Conservation (phyloP, 2,888 invertebrate genomes). For the Ophion obscuratus region DNA sequence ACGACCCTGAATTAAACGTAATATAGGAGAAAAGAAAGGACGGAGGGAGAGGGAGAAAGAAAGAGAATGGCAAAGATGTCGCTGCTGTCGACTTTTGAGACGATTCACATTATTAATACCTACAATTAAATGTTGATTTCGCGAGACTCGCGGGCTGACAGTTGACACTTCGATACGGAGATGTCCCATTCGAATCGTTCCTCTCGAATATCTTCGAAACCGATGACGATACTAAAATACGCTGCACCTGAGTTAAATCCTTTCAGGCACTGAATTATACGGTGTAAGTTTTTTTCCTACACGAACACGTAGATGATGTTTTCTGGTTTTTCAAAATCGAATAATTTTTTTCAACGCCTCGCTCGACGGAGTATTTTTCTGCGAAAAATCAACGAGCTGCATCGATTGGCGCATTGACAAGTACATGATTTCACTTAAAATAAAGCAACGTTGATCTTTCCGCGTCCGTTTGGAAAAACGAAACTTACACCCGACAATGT, state of each 20-base stretch:
- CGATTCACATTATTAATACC: slow-evolving; percentile 46
- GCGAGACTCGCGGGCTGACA: slow-evolving; percentile 45
- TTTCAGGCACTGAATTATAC: background rate
- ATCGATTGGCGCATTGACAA: too few species aligned
- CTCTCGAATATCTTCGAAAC: background rate
- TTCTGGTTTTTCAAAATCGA: background rate
- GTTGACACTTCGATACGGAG: slow-evolving; percentile 36
- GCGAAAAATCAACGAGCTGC: background rate
- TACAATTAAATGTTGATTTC: slow-evolving; percentile 43
- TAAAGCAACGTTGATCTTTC: too few species aligned
- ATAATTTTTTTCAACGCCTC: background rate
- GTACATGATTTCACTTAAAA: too few species aligned
- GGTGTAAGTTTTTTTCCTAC: background rate
- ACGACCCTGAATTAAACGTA: slow-evolving; percentile 36
- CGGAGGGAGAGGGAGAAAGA: slow-evolving; percentile 39
- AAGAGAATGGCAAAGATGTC: slow-evolving; percentile 22
- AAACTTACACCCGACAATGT: background rate
- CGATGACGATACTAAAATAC: background rate
- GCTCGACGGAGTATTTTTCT: background rate
- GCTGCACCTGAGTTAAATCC: background rate
- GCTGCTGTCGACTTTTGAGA: slow-evolving; percentile 46
- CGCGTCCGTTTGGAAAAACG: background rate
- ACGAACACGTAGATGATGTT: background rate
- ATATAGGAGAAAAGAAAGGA: slow-evolving; percentile 8
- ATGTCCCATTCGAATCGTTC: background rate